A percentile compares a stretch with the other conserved stretches of the same genome.
Evolutionary conservation across 2,888 invertebrate genomes (phyloP).

Genomic region (Camptogramma bilineatum): DNA sequence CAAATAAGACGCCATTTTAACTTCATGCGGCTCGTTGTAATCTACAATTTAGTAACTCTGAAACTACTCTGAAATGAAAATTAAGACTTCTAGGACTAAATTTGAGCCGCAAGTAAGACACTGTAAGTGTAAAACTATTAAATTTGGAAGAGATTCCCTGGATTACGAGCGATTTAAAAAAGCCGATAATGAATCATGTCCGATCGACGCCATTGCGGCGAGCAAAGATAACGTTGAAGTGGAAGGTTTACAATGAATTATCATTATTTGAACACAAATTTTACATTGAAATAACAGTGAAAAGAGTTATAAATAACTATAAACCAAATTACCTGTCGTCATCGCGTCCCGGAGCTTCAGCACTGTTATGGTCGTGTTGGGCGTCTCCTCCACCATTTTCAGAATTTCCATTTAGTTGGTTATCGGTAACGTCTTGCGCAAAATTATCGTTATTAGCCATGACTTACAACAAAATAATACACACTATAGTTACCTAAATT

Average conservation of each 20-base stretch:
- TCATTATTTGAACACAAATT: conserved; percentile 58
- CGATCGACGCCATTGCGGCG: conserved; percentile 80
- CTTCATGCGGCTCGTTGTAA: conserved; percentile 76
- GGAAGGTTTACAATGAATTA: conserved; percentile 49
- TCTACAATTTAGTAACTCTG: conserved; percentile 68
- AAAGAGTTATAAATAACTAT: conserved; percentile 17
- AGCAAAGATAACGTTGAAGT: conserved; percentile 48
- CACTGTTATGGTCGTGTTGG: conserved; percentile 89
- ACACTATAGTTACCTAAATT: conserved; percentile 84
- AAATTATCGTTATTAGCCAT: conserved; percentile 93
- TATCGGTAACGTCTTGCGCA: conserved; percentile 90
- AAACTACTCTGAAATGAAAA: conserved; percentile 77
- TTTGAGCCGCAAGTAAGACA: conserved; percentile 67
- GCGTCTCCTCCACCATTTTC: conserved; percentile 89
- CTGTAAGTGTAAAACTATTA: conserved; percentile 69
- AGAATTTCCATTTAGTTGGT: conserved; percentile 86
- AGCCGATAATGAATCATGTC: conserved; percentile 71
- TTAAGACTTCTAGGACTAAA: conserved; percentile 68
- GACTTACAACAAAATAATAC: conserved; percentile 53
- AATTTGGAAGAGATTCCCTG: conserved; percentile 78
- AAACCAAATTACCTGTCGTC: conserved; percentile 88
- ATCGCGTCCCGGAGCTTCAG: conserved; percentile 91
- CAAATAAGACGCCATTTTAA: conserved; percentile 83
- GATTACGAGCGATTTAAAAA: conserved; percentile 74
- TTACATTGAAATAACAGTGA: conserved; percentile 15